phyloP scores from a whole-genome alignment of 2,797 vertebrate species.

The Hyperoplus immaculatus region DNA sequence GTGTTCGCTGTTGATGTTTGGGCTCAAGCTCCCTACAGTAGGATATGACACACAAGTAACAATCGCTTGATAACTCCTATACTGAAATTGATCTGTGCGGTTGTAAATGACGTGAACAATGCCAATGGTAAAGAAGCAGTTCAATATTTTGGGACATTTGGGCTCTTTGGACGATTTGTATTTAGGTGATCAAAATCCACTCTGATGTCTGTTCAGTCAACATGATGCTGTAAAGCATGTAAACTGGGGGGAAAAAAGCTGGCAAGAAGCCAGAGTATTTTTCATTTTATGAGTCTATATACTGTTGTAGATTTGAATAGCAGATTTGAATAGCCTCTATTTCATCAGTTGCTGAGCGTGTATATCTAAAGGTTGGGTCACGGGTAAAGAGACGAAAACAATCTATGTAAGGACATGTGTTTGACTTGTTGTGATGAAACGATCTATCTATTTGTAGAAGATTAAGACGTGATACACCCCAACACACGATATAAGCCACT shows the following conservation, averaged over 20 bases:
- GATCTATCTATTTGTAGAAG: no score
- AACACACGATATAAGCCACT: no score
- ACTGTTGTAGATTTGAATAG: no score
- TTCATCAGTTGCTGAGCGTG: no score
- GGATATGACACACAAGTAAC: slow-evolving; percentile 54
- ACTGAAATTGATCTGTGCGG: slow-evolving; percentile 40
- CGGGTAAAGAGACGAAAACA: no score
- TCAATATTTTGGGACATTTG: slow-evolving; percentile 13
- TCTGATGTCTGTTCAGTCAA: background rate
- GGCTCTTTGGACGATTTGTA: slow-evolving; percentile 1
- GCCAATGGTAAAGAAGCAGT: slow-evolving; percentile 18
- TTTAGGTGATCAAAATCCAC: background rate
- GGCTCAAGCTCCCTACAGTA: slow-evolving; percentile 63
- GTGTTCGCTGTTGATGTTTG: slow-evolving; percentile 77
- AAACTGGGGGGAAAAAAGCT: background rate
- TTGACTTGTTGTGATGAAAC: no score
- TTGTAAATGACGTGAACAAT: slow-evolving; percentile 16
- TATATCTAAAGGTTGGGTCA: no score
- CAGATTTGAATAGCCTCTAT: no score
- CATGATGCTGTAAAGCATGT: background rate
- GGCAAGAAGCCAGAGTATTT: background rate
- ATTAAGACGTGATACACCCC: no score
- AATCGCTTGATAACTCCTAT: slow-evolving; percentile 42
- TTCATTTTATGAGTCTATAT: background rate
- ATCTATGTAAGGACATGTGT: no score